Evolutionary conservation across 2,113 vertebrate species (phyloP), one percentile per base, ranked within the genome.

Genomic region (Zosterops pallidus): DNA sequence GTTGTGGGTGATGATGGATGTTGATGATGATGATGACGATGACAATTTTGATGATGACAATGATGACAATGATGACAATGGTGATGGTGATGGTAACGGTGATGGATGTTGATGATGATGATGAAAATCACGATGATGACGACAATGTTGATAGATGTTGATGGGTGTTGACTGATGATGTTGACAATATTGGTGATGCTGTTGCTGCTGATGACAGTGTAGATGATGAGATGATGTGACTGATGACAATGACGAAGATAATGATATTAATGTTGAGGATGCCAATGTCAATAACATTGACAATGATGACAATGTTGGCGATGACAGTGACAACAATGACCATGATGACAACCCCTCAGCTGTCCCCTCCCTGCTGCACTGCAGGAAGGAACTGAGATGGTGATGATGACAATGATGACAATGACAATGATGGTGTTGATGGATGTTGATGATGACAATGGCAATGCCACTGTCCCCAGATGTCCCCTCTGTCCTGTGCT

Each of bases 241-340:
- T n/a, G 31, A n/a, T n/a, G 52, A n/a, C 3, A 2, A 24, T 21
- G 19, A 9, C 0, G 24, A 20, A 1, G 3, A 24, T 31, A 25
- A 31, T 3, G 2, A 47, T 37, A 33, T 29, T 6, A 7, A 5
- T 29, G 72, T 24, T 31, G 44, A 60, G 21, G 21, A 49, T 20
- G 16, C 4, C 5, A 3, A 4, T 9, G 44, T 19, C 31, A n/a
- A 39, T 76, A 19, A 49, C 5, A 8, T 31, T 0, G 1, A 23
- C 37, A 33, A 37, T 22, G 31, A 23, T 31, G 25, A 35, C 41
- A 17, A 12, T 5, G 6, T 10, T 37, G 12, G 2, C 3, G 2
- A 76, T 37, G 42, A 46, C 14, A 10, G 4, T 53, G 50, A 47
- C 35, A 9, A 13, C 0, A 2, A 26, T 28, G 13, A 33, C 25